Conservation (phyloP, 2,113 vertebrate genomes). For the Phoenicopterus ruber region DNA sequence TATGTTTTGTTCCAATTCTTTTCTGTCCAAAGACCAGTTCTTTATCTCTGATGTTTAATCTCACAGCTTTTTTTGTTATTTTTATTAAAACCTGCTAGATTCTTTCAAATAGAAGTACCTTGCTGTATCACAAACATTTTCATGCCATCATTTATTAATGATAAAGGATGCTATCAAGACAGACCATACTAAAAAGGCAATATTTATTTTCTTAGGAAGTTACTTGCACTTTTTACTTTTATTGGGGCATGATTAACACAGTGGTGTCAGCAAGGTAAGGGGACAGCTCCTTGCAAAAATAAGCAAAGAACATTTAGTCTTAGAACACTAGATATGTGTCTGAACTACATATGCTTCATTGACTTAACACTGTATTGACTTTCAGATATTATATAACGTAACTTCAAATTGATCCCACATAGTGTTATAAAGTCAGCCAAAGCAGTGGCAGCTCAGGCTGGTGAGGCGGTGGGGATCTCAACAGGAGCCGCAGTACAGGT, state of each 20-base stretch:
- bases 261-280: background rate
- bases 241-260: background rate
- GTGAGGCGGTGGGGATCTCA: background rate
- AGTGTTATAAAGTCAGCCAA: background rate
- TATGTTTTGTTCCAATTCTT: background rate
- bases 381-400: background rate
- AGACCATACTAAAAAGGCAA: background rate
- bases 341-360: background rate
- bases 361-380: background rate
- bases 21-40: background rate
- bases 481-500: background rate
- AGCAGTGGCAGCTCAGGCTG: background rate
- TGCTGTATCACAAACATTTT: background rate
- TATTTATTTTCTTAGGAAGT: background rate
- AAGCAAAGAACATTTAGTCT: background rate
- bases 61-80: background rate
- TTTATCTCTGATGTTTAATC: background rate
- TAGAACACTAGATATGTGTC: background rate
- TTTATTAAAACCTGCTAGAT: background rate
- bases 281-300: background rate
- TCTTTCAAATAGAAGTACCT: background rate
- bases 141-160: background rate
- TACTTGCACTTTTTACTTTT: background rate
- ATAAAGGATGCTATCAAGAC: background rate
- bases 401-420: rapidly evolving